phyloP scores from a whole-genome alignment of 2,113 vertebrate species.

The Carollia perspicillata region DNA sequence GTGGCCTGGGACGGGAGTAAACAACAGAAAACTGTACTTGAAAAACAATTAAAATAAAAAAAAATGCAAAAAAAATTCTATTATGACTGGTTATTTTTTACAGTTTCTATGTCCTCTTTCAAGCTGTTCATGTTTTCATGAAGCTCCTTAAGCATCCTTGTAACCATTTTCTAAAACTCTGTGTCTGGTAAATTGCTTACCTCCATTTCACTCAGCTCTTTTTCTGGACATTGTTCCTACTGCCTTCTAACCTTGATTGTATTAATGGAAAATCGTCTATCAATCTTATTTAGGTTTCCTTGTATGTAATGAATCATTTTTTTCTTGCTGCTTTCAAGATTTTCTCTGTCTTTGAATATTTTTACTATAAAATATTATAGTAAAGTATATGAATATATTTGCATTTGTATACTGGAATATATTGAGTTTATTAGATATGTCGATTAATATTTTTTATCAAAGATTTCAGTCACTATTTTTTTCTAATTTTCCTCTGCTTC shows the following conservation, averaged over 20 bases:
- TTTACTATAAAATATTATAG: neutral
- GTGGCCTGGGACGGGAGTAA: no score
- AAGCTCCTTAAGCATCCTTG: neutral
- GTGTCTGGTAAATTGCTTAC: neutral
- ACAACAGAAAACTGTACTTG: no score
- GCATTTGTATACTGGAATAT: neutral
- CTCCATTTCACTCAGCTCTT: neutral
- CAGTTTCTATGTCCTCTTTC: neutral
- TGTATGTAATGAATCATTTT: neutral
- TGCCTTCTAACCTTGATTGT: neutral
- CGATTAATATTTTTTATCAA: neutral
- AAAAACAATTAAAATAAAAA: no score
- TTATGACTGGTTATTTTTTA: no score
- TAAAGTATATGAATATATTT: neutral
- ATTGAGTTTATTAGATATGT: neutral
- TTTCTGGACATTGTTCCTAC: neutral
- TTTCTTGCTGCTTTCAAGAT: neutral
- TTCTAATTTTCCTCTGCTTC: neutral
- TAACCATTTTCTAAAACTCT: neutral
- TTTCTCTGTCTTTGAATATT: neutral
- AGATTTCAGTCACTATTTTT: neutral
- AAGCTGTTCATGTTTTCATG: neutral
- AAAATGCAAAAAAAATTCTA: no score
- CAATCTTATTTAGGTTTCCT: neutral
- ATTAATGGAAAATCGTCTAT: neutral